Base-by-base conservation (phyloP, 2,797 vertebrate genomes). In the Gymnopithys bicolor region DNA sequence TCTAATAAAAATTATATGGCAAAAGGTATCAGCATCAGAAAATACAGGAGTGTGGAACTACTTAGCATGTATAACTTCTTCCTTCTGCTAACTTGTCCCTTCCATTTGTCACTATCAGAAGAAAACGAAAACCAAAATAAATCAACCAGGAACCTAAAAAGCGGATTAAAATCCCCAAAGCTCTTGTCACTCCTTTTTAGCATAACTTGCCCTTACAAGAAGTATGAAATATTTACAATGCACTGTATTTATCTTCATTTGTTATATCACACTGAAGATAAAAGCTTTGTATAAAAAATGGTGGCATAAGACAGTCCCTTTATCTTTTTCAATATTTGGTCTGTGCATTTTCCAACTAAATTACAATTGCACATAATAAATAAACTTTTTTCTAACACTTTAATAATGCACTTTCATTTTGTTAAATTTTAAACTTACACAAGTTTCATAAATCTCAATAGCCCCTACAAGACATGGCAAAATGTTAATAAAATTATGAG, bases 171-270 rank as follows among this genome's bases (percentile, higher is more conserved):
- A 95, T 93, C 69, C 84, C 37, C 67, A 94, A 95, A 95, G 89
- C 66, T 90, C 74, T 88, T 95, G 93, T 91, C 87, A 93, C 51
- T 83, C 84, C 58, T 77, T 94, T 76, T 89, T 91, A 91, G 53
- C 67, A 94, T 56, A 84, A 66, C 24, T 93, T 89, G 79, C 63
- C 58, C 45, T 90, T 79, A 95, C 63, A 87, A 94, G 70, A 51
- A 92, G 21, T 30, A 96, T 95, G 43, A 92, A 94, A 93, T 96
- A 96, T 95, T 88, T 87, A 94, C 56, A 81, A 78, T 73, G 87
- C 80, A 85, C 95, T 90, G 79, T 93, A 71, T 90, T 96, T 95
- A 97, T 62, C 86, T 84, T 92, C 70, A 94, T 89, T 80, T 84
- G 71, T 86, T 95, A 84, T 76, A 88, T 78, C 73, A 91, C 3